Evolutionary conservation across 2,888 invertebrate species (phyloP), one percentile per base, ranked within the genome.

Genomic region (Craniophora ligustri): DNA sequence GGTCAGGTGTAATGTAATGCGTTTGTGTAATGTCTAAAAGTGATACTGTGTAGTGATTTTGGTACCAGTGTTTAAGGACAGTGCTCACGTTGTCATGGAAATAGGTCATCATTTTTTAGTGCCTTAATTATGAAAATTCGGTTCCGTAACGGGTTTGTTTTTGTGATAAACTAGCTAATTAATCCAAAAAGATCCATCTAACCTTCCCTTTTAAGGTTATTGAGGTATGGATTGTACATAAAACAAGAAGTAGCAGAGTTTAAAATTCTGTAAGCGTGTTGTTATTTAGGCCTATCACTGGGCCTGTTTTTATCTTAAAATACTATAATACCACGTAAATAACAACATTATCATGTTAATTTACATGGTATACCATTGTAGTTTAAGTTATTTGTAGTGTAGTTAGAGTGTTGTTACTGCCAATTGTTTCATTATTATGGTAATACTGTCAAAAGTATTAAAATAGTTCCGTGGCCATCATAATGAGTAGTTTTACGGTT

Each of bases 1-100:
- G 85, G 87, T 89, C 91, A 91, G 89, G 90, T 92, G 91, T 88
- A 88, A 82, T 87, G 81, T 84, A 82, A 85, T 83, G 79, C 73
- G 82, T 87, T 87, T 85, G 85, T 86, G 86, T 85, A 83, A 81
- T 83, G 74, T 65, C 77, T 73, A 68, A 69, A 75, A 82, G 84
- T 87, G 84, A 78, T 83, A 76, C 76, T 77, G 78, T 82, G 76
- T 61, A 75, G 83, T 84, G 82, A 57, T 77, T 76, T 63, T 60
- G 59, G 67, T 72, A 67, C 40, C 39, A 56, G 60, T 72, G 60
- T 49, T 38, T 59, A 11, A 49, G 49, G 47, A 61, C 65, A 63
- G 55, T 65, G 63, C 18, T 45, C 41, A 48, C 48, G 38, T 35
- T 63, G 45, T 47, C 48, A 54, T 62, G 62, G 56, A 59, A 34